Evolutionary conservation across 2,888 invertebrate genomes (phyloP), one percentile per base, ranked within the genome.

Genomic region (Cheilosia scutellata): DNA sequence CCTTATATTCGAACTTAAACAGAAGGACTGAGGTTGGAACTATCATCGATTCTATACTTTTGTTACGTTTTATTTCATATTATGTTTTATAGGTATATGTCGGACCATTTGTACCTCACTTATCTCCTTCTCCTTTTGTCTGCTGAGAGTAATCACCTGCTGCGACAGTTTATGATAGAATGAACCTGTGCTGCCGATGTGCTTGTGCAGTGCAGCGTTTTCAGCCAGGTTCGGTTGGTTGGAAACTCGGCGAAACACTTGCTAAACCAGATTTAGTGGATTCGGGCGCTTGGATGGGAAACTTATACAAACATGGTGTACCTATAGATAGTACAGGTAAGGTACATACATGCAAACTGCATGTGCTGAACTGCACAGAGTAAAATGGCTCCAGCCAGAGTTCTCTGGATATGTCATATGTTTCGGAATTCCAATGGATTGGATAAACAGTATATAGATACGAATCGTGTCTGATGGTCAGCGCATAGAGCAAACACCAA

Each of bases 81-180:
- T 75, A 65, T 49, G 65, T 57, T 75, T 44, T 31, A 58, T 58
- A n/a, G n/a, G n/a, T n/a, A 57, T 49, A 71, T 62, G 77, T 68
- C 62, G 70, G 55, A 70, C 53, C 62, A 77, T 70, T 77, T 77
- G 77, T 70, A 44, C 42, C 53, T 77, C 53, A 77, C 68, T 77
- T 77, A 60, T 70, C 60, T 77, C 68, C 44, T 62, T 77, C 53
- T 53, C 42, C 60, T 77, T 77, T 33, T 77, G 68, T 62, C 68
- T 62, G 70, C 60, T 77, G 58, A 77, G 42, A 77, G 70, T 70
- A 68, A 70, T 77, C 68, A 70, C 77, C 77, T 62, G 77, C 77
- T 77, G 77, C 44, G 62, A 77, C 70, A 70, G 51, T 70, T 77
- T 77, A 60, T 77, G 70, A 44, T 44, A 70, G 53, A 70, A 70